Evolutionary conservation across 2,888 invertebrate genomes (phyloP).

Genomic region (Melieria picta): DNA sequence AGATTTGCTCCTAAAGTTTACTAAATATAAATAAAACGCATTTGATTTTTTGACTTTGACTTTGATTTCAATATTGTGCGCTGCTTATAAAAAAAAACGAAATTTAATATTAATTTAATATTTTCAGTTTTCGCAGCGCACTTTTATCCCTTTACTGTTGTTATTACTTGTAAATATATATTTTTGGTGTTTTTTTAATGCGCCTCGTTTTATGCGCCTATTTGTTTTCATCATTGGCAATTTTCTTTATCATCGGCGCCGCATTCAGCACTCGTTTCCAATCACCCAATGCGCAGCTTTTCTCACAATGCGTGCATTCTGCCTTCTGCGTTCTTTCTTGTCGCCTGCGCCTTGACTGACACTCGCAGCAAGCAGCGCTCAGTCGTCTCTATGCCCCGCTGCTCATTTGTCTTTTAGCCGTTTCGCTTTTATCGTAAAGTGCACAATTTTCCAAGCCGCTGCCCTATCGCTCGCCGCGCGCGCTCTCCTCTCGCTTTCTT

Average conservation of each 20-base stretch:
- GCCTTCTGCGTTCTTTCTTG: too few species aligned
- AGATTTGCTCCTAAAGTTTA: not conserved
- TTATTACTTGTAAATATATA: not conserved
- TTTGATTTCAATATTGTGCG: not conserved
- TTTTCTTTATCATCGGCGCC: constrained; percentile 22
- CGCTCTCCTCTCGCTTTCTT: not conserved
- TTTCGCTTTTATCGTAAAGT: not conserved
- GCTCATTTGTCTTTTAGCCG: too few species aligned
- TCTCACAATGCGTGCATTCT: too few species aligned
- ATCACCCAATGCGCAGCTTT: too few species aligned
- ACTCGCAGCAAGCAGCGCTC: too few species aligned
- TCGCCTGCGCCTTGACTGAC: too few species aligned
- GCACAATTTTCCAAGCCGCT: not conserved
- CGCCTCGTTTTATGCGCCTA: constrained; percentile 13
- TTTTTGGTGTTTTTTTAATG: constrained; percentile 15
- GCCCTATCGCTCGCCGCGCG: constrained; percentile 6
- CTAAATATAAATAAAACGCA: not conserved
- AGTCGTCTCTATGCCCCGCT: too few species aligned
- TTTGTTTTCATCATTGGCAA: constrained; percentile 25
- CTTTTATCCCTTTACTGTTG: not conserved
- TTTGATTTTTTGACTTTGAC: not conserved
- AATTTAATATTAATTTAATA: too few species aligned
- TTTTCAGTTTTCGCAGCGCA: not conserved
- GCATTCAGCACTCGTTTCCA: not conserved
- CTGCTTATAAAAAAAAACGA: too few species aligned